These are phyloP conservation scores for Heliconius eleuchia DNA, from an alignment of 1,140 invertebrate species.

Conservation along the genomic window DNA sequence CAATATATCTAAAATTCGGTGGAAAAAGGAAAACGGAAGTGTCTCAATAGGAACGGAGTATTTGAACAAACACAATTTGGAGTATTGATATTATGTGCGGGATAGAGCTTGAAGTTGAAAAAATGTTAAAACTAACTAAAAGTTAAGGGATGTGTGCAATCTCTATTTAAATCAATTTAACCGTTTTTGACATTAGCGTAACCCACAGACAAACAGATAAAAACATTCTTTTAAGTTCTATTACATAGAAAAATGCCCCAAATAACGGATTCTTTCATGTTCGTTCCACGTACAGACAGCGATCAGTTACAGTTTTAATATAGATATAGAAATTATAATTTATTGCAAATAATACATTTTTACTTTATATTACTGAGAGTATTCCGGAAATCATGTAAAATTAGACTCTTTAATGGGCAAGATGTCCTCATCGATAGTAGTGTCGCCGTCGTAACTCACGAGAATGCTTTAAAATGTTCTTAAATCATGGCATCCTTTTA, in stretches of 20 bases:
- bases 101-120: neutral
- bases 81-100: neutral
- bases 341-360: neutral
- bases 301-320: too few species aligned
- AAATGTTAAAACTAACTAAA: too few species aligned
- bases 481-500: neutral
- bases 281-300: too few species aligned
- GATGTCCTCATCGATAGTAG: conserved; percentile 10
- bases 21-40: neutral
- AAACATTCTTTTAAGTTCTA: too few species aligned
- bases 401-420: neutral
- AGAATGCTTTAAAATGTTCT: neutral
- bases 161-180: too few species aligned
- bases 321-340: neutral
- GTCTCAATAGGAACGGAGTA: neutral
- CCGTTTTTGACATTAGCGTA: too few species aligned
- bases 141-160: too few species aligned
- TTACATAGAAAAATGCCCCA: too few species aligned
- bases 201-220: too few species aligned
- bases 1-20: neutral
- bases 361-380: neutral
- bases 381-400: neutral
- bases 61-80: too few species aligned
- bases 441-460: neutral
- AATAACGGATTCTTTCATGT: too few species aligned